Conservation (phyloP, 2,113 vertebrate species). For the Etheostoma cragini region DNA sequence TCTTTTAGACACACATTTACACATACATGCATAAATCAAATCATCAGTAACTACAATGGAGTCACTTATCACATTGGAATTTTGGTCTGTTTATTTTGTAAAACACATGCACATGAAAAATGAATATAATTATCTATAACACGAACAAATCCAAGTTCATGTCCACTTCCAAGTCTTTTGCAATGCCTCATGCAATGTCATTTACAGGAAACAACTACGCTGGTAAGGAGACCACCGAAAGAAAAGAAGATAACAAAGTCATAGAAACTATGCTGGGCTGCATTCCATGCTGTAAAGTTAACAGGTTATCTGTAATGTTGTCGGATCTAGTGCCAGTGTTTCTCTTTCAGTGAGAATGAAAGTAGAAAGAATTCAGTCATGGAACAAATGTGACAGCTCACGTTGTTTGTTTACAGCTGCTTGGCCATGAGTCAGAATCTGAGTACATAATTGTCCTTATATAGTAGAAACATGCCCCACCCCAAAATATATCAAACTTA, state of each 20-base stretch:
- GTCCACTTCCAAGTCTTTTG: neutral
- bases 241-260: neutral
- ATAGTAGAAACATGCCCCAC: neutral
- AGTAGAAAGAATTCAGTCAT: slow-evolving; percentile 22
- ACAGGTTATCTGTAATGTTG: too few relatives aligned
- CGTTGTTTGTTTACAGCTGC: neutral
- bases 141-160: neutral
- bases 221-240: too few relatives aligned
- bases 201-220: neutral
- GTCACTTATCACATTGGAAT: neutral
- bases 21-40: neutral
- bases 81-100: neutral
- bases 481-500: neutral
- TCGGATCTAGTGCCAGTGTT: neutral
- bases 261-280: neutral
- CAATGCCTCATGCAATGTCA: neutral
- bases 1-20: neutral
- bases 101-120: neutral
- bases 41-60: neutral
- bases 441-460: neutral
- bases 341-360: slow-evolving; percentile 39
- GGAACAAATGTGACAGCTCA: slow-evolving; percentile 3
- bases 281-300: neutral
- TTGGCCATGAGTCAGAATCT: neutral
- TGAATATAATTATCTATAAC: neutral